Conservation (phyloP, 2,113 vertebrate genomes). For the Phodopus roborovskii region DNA sequence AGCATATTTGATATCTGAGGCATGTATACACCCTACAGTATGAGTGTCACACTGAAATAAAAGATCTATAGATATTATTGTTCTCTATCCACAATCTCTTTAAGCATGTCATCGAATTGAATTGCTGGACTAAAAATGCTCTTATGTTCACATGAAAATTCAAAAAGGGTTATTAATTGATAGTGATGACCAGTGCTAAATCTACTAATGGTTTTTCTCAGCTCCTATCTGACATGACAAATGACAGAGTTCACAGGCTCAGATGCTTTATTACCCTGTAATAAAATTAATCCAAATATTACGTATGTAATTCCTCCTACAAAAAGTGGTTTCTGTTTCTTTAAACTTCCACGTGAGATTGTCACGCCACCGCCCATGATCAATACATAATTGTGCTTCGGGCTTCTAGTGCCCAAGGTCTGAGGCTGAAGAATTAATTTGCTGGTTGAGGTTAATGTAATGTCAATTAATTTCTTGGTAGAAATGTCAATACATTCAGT, state of each 20-base stretch:
- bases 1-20: fast-evolving
- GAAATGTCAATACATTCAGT: constrained; percentile 77
- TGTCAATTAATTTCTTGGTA: constrained; percentile 77
- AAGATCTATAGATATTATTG: fast-evolving
- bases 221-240: background rate
- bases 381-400: constrained; percentile 41
- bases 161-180: background rate
- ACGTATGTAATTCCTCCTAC: background rate
- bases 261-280: background rate
- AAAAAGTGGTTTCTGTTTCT: constrained; percentile 2
- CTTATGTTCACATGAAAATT: background rate
- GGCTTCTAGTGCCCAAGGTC: constrained; percentile 31
- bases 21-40: fast-evolving
- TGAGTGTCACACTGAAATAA: background rate
- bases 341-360: constrained; percentile 31
- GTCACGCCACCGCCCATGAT: background rate
- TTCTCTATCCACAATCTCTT: background rate
- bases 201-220: background rate
- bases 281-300: background rate
- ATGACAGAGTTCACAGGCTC: background rate
- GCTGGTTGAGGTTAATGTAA: constrained; percentile 73
- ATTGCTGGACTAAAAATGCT: background rate
- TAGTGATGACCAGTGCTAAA: background rate
- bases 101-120: background rate
- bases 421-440: constrained; percentile 75